Evolutionary conservation across 2,888 invertebrate genomes (phyloP), one percentile per base, ranked within the genome.

Genomic region (Apodemia hepburni): DNA sequence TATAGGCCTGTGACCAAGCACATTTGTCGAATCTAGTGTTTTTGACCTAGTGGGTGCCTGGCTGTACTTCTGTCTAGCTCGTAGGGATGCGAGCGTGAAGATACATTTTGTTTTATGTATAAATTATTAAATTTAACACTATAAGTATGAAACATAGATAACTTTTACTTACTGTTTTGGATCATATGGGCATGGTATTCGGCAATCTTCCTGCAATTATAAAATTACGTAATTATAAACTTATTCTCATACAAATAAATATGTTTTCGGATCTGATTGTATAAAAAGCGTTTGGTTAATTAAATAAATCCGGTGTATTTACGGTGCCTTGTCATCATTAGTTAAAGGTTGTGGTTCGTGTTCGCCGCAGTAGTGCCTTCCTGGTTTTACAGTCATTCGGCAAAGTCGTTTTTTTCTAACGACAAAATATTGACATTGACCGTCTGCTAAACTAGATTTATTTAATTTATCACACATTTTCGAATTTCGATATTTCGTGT

Each of bases 151-250:
- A 45, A n/a, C 5, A 6, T n/a, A 5, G 5, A 5, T 2, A 6
- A n/a, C 5, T 5, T 12, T 22, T 54, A 92, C 93, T 81, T 87
- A 95, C 93, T 96, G 96, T 75, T 94, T 95, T 1, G 93, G 89
- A 81, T 96, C 96, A 68, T 96, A 84, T 1, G 96, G 96, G 71
- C 96, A 96, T 27, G 93, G 90, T 66, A 96, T 92, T 62, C 96
- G 89, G 51, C 81, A 76, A 72, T 88, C 81, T 62, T 69, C 73
- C 92, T 92, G 79, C 62, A 87, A 79, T 59, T 38, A 18, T 38
- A 33, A 61, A 58, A 33, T 22, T 18, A 38, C 45, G 12, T 42
- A 11, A 15, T 47, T 58, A 64, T 18, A 15, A 64, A 27, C 8
- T 58, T 59, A 42, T 38, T 51, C 59, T 15, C 47, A 58, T 38